Evolutionary conservation across 2,113 vertebrate species (phyloP).

Genomic region (Oreotragus oreotragus): DNA sequence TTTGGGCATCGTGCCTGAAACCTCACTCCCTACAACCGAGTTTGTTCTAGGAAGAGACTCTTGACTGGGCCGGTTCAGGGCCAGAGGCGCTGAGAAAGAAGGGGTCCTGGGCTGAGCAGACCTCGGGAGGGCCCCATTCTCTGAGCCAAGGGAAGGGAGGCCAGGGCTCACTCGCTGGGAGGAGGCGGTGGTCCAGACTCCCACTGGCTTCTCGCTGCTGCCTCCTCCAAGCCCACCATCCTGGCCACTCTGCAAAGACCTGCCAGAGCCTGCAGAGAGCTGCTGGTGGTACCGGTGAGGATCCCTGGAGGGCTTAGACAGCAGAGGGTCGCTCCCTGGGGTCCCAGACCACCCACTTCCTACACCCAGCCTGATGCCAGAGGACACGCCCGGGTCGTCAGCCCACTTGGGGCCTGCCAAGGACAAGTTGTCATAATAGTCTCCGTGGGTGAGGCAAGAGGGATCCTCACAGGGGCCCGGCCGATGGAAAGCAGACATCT

Average conservation of each 20-base stretch:
- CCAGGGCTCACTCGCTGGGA: slow-evolving; percentile 50
- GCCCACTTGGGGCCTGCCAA: slow-evolving; percentile 63
- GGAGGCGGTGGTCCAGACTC: slow-evolving; percentile 71
- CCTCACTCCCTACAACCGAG: background rate
- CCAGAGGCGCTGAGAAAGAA: slow-evolving; percentile 48
- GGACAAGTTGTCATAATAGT: slow-evolving; percentile 39
- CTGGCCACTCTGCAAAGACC: slow-evolving; percentile 55
- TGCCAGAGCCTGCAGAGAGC: slow-evolving; percentile 42
- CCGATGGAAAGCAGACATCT: slow-evolving; percentile 52
- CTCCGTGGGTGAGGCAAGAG: slow-evolving; percentile 63
- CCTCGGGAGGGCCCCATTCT: background rate
- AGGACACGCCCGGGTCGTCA: background rate
- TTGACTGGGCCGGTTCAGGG: background rate
- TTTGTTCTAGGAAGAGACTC: slow-evolving; percentile 37
- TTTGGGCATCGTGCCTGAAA: background rate
- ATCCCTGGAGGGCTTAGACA: background rate
- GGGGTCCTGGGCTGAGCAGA: slow-evolving; percentile 56
- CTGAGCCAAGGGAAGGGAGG: background rate
- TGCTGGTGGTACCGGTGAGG: slow-evolving; percentile 43
- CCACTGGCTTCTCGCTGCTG: slow-evolving; percentile 24
- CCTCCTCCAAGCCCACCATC: slow-evolving; percentile 30
- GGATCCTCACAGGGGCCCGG: slow-evolving; percentile 60
- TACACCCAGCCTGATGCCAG: background rate
- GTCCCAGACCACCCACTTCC: background rate
- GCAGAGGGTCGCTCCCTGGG: slow-evolving; percentile 31